Evolutionary conservation across 2,797 vertebrate genomes (phyloP).

Genomic region (Neosilurus mollespiculum): DNA sequence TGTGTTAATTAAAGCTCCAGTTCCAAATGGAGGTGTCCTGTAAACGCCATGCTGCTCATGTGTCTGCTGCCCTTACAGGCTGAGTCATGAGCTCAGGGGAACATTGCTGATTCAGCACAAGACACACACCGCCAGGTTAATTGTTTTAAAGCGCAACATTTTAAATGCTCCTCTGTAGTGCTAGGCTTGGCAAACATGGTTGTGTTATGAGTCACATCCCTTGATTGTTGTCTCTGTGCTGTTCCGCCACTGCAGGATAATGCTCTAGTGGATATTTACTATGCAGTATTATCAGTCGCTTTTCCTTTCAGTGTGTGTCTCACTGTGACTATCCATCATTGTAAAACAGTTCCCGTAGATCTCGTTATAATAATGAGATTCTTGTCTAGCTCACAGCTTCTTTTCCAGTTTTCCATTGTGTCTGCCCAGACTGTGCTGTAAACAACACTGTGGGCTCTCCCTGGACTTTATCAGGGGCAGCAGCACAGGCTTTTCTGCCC

Average conservation of each 20-base stretch:
- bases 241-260: not conserved
- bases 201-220: not conserved
- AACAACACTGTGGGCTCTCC: constrained; percentile 10
- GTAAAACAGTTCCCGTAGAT: constrained; percentile 2
- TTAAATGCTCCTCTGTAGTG: constrained; percentile 7
- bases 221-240: constrained; percentile 19
- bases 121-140: not conserved
- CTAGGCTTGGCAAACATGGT: not conserved
- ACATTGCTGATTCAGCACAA: constrained; percentile 39
- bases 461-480: not conserved
- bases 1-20: constrained; percentile 71
- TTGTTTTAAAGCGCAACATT: constrained; percentile 24
- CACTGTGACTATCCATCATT: too few relatives aligned
- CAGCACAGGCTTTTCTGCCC: not conserved
- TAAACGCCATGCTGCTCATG: constrained; percentile 65
- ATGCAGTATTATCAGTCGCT: not conserved
- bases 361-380: not conserved
- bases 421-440: constrained; percentile 14
- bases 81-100: constrained; percentile 66
- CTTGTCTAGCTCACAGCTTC: not conserved
- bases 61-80: constrained; percentile 64
- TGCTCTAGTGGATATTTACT: constrained; percentile 8
- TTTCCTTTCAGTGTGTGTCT: not conserved
- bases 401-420: constrained; percentile 22
- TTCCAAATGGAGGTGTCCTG: constrained; percentile 61